Evolutionary conservation across 2,113 vertebrate genomes (phyloP).

Genomic region (Crotalus viridis): DNA sequence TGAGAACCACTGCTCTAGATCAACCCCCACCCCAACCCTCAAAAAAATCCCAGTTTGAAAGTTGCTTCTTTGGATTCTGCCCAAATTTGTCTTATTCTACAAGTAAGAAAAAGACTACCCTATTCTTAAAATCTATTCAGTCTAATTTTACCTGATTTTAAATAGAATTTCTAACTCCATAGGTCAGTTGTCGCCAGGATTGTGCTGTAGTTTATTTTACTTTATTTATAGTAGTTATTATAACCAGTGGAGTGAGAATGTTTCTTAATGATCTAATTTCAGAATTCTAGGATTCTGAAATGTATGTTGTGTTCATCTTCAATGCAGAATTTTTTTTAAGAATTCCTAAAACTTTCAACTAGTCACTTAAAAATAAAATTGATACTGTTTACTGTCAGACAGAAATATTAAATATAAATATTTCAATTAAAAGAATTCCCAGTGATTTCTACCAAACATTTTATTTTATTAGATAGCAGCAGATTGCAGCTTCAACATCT

Average conservation of each 20-base stretch:
- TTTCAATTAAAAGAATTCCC: not conserved
- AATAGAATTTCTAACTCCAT: not conserved
- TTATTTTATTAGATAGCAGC: not conserved
- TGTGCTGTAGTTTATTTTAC: not conserved
- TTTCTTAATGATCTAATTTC: not conserved
- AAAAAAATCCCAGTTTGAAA: not conserved
- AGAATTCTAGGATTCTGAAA: not conserved
- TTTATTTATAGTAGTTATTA: not conserved
- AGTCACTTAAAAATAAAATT: not conserved
- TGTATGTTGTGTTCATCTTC: not conserved
- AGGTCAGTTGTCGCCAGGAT: not conserved
- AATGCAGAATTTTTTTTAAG: not conserved
- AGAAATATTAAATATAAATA: not conserved
- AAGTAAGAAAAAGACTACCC: not conserved
- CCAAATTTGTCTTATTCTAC: not conserved
- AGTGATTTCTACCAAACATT: not conserved
- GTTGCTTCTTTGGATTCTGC: not conserved
- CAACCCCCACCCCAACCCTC: no score
- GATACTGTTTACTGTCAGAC: not conserved
- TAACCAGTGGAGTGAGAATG: not conserved
- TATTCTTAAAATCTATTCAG: not conserved
- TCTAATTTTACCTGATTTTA: not conserved
- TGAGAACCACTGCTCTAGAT: no score
- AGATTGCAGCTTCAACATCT: not conserved
- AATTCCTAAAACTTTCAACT: not conserved